These are phyloP conservation scores for Liasis olivaceus DNA, from an alignment of 2,797 vertebrate genomes.

Conservation along the genomic window DNA sequence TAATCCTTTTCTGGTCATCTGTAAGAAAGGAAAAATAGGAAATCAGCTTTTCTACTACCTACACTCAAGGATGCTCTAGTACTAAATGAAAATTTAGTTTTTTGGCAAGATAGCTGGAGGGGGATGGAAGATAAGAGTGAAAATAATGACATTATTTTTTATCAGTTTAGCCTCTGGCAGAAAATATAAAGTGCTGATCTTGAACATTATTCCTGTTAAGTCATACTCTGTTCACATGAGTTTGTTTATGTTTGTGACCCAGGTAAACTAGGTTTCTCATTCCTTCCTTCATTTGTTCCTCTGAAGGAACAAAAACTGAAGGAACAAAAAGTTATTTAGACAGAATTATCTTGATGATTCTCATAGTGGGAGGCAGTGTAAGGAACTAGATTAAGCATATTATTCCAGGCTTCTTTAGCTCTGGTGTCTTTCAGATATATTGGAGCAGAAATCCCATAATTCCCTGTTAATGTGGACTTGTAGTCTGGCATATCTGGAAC, in stretches of 20 bases:
- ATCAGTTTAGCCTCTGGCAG: background rate
- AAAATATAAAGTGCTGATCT: background rate
- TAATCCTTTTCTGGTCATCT: too few species aligned
- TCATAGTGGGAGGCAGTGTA: background rate
- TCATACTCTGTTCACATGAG: background rate
- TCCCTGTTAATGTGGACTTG: too few species aligned
- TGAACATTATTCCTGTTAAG: background rate
- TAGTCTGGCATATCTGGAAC: too few species aligned
- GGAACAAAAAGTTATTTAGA: background rate
- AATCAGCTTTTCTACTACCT: background rate
- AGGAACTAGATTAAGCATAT: conserved; percentile 39
- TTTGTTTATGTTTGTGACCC: conserved; percentile 1
- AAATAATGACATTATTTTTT: background rate
- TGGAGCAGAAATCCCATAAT: too few species aligned
- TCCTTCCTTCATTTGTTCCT: conserved; percentile 38
- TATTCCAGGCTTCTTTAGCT: conserved; percentile 38
- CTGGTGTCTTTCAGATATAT: background rate
- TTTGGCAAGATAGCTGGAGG: background rate
- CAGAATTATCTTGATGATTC: conserved; percentile 50
- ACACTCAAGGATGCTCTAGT: background rate
- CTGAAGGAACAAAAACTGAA: conserved; percentile 22
- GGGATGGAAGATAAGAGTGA: background rate
- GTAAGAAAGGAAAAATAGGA: background rate
- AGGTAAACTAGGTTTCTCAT: conserved; percentile 36
- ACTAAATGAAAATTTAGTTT: background rate